phyloP scores from a whole-genome alignment of 2,888 invertebrate species.

The Nephrotoma appendiculata region DNA sequence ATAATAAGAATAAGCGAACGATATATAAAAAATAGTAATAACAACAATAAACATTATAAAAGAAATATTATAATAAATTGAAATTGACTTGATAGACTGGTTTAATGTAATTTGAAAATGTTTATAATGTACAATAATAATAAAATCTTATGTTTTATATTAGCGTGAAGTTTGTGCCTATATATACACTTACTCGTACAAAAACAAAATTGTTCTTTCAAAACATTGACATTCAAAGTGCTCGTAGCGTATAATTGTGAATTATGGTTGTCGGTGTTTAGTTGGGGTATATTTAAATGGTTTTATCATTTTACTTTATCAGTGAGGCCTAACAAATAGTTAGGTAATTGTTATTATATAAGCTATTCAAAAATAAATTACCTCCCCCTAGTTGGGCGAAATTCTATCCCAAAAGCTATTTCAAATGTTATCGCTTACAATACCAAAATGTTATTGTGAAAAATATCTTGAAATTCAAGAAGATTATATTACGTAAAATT shows the following conservation, averaged over 20 bases:
- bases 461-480: too few relatives aligned
- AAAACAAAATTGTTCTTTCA: neutral
- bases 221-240: neutral
- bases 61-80: neutral
- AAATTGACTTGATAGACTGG: neutral
- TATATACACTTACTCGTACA: neutral
- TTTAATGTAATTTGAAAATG: neutral
- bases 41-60: neutral
- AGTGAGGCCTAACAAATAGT: neutral
- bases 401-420: too few relatives aligned
- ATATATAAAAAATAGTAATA: neutral
- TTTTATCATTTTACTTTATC: neutral
- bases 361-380: too few relatives aligned
- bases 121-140: neutral
- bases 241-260: neutral
- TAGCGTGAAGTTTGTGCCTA: neutral
- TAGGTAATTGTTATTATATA: too few relatives aligned
- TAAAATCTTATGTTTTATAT: neutral
- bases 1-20: neutral
- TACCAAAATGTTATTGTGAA: too few relatives aligned
- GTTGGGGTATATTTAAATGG: neutral
- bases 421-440: too few relatives aligned
- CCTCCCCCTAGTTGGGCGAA: too few relatives aligned
- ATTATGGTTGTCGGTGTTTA: neutral
- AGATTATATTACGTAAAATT: too few relatives aligned